A percentile compares a stretch with the other conserved stretches of the same genome.
Evolutionary conservation across 2,888 invertebrate species (phyloP).

Genomic region (Lasioglossum zephyrum): DNA sequence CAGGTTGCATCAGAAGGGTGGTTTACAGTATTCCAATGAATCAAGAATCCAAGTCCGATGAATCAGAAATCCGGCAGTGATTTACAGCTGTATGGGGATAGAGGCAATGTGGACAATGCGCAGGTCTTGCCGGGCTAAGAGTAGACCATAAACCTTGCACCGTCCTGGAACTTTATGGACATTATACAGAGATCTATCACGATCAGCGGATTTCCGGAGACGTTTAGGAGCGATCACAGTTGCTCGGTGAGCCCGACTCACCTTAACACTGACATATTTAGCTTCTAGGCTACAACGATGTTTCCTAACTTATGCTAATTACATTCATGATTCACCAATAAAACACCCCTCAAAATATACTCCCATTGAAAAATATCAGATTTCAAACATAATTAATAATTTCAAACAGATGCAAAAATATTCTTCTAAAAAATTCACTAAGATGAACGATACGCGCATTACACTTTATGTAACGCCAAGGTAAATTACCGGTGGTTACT

Average conservation of each 20-base stretch:
- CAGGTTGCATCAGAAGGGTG: slow-evolving; percentile 28
- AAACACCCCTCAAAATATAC: neutral
- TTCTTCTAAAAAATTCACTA: neutral
- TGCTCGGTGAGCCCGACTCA: slow-evolving; percentile 16
- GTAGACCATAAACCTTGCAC: slow-evolving; percentile 68
- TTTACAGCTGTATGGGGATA: slow-evolving; percentile 75
- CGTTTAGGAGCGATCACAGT: slow-evolving; percentile 67
- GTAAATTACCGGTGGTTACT: neutral
- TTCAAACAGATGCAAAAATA: neutral
- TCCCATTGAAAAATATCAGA: neutral
- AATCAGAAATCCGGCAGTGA: slow-evolving; percentile 74
- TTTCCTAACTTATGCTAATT: neutral
- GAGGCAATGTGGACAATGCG: slow-evolving; percentile 69
- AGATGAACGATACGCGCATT: neutral
- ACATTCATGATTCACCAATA: neutral
- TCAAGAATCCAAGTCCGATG: slow-evolving; percentile 57
- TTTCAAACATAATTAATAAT: too few relatives aligned
- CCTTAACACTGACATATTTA: slow-evolving; percentile 16
- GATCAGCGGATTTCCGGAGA: slow-evolving; percentile 74
- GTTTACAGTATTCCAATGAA: slow-evolving; percentile 56
- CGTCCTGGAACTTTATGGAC: slow-evolving; percentile 78
- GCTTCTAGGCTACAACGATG: neutral
- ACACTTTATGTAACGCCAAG: neutral
- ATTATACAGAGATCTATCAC: slow-evolving; percentile 79
- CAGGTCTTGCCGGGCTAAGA: slow-evolving; percentile 65